Evolutionary conservation across 2,797 vertebrate species (phyloP), one percentile per base, ranked within the genome.

Genomic region (Pempheris klunzingeri): DNA sequence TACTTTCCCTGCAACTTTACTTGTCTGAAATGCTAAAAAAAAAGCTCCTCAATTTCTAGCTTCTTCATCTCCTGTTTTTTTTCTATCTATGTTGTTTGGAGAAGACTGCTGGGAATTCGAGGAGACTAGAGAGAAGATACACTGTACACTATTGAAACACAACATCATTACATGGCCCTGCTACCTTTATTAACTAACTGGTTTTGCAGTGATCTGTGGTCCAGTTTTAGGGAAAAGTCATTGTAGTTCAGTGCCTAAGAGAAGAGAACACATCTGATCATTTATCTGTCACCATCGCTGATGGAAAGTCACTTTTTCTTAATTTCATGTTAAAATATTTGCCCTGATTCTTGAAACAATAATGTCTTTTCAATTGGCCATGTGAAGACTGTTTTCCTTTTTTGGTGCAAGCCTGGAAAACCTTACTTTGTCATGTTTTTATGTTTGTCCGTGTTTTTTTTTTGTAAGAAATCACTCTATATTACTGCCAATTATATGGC

Each of bases 401-500:
- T 64, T 67, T 4, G 6, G n/a, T 55, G 47, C 8, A 14, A 52
- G 57, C 68, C 59, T 32, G 55, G 30, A 80, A 73, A 70, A 41
- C 13, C 54, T 78, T 22, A 39, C 22, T 46, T 65, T 17, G 4
- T 57, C 18, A 70, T 60, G 36, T 55, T 63, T 79, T 76, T n/a
- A 18, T 62, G n/a, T 66, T 77, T 55, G 20, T 75, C 39, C 62
- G 24, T 66, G 18, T 61, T 57, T 44, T 63, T 26, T 36, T 57
- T 78, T 71, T 75, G 59, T 1, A 20, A 63, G 39, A 84, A 81
- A 88, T 86, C 67, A 69, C 39, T 24, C 58, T 84, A 64, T 84
- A 77, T 73, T 44, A 43, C 54, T 80, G 75, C 74, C 79, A 80
- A 14, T 74, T 79, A 66, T 74, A 58, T 76, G 87, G 84, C 66